phyloP scores from a whole-genome alignment of 2,797 vertebrate species.

The Pipistrellus kuhlii region DNA sequence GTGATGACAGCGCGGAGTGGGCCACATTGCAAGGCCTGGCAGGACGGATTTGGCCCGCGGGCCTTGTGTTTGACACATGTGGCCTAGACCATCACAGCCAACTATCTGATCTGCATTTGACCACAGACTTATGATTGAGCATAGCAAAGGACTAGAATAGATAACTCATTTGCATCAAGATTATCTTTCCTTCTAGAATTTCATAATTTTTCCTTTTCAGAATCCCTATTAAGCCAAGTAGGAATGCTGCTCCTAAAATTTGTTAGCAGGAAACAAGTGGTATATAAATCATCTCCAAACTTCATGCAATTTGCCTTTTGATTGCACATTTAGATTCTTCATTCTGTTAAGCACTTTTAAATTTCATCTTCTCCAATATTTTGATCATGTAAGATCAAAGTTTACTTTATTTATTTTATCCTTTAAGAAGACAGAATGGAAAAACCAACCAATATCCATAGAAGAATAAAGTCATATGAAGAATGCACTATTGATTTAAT shows the following conservation, averaged over 20 bases:
- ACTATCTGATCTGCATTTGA: background rate
- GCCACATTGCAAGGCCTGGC: too few relatives aligned
- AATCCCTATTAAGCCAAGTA: background rate
- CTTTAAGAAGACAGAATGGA: background rate
- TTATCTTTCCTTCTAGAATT: background rate
- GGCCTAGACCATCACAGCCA: background rate
- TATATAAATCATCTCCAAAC: background rate
- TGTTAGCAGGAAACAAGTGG: background rate
- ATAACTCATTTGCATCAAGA: background rate
- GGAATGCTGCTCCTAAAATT: background rate
- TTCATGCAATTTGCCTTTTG: background rate
- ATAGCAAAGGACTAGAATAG: background rate
- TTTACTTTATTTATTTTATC: conserved; percentile 15
- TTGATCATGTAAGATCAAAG: background rate
- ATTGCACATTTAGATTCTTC: background rate
- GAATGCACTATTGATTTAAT: conserved; percentile 72
- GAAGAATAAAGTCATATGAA: conserved; percentile 68
- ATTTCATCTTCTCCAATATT: background rate
- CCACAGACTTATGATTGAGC: background rate
- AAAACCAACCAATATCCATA: background rate
- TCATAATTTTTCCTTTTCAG: background rate
- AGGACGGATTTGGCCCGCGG: too few relatives aligned
- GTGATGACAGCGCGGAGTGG: too few relatives aligned
- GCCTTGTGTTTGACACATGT: too few relatives aligned
- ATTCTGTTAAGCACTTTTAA: background rate